These are phyloP conservation scores for Nemotelus pantherinus DNA, from an alignment of 2,888 invertebrate genomes.

Conservation along the genomic window DNA sequence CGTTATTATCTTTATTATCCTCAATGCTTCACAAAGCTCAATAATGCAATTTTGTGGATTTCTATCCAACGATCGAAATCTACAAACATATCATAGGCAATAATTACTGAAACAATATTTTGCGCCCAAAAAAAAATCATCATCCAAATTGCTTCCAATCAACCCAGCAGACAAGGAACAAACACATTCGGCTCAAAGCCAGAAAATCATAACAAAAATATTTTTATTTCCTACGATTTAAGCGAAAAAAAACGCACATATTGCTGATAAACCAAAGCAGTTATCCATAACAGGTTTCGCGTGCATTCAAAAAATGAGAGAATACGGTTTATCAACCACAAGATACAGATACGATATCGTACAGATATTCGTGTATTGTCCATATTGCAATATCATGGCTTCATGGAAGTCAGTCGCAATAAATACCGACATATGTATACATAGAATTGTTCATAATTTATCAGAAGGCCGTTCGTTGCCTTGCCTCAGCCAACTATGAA, in stretches of 20 bases:
- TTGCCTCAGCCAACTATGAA: conserved; percentile 16
- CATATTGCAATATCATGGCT: no score
- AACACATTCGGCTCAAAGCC: background rate
- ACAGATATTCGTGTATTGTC: no score
- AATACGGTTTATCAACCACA: background rate
- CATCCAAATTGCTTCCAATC: conserved; percentile 1
- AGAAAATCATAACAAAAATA: conserved; percentile 7
- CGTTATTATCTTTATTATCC: no score
- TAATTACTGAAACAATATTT: background rate
- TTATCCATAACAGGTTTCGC: conserved; percentile 21
- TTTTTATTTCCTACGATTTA: background rate
- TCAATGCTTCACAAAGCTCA: no score
- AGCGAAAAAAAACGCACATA: background rate
- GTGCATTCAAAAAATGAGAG: background rate
- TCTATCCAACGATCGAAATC: no score
- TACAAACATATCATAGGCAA: background rate
- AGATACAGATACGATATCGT: no score
- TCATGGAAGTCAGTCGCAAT: background rate
- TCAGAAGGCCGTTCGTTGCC: conserved; percentile 34
- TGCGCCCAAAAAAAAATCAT: background rate
- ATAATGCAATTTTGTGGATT: no score
- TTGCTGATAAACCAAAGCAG: conserved; percentile 11
- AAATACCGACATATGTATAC: background rate
- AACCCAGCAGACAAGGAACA: background rate
- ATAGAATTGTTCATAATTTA: conserved; percentile 17